Conservation (phyloP, 2,888 invertebrate genomes). For the Electrophaes corylata region DNA sequence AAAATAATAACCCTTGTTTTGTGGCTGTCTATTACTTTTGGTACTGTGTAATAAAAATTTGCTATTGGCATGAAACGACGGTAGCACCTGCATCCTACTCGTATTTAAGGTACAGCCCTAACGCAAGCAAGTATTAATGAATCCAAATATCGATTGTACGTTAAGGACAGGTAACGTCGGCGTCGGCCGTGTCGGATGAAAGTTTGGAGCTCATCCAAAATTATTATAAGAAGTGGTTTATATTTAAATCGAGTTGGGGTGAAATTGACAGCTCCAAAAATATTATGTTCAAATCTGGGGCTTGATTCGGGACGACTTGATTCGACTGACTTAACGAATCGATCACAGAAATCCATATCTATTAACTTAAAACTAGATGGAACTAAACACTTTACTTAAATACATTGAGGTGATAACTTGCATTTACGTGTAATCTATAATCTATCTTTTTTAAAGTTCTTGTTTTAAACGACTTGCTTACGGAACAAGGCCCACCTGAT, state of each 20-base stretch:
- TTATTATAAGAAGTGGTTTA: conserved; percentile 31
- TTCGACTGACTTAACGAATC: background rate
- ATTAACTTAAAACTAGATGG: no score
- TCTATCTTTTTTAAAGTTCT: no score
- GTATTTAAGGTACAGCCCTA: background rate
- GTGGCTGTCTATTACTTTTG: no score
- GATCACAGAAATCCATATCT: background rate
- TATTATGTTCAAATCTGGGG: conserved; percentile 41
- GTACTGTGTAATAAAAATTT: no score
- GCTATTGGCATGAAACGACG: no score
- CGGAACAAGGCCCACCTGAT: no score
- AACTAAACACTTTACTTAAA: no score
- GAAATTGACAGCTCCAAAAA: conserved; percentile 42
- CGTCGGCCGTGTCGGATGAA: conserved; percentile 5
- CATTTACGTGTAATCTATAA: no score
- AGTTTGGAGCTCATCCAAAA: conserved; percentile 34
- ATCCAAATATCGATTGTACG: conserved; percentile 36
- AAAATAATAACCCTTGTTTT: no score
- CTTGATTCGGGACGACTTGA: background rate
- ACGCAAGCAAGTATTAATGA: conserved; percentile 30
- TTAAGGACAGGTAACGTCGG: conserved; percentile 25
- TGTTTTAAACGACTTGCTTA: no score
- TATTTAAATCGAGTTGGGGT: conserved; percentile 32
- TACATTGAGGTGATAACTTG: no score
- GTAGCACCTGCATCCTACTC: no score